Conservation (phyloP, 2,888 invertebrate species). For the Heteromyza rotundicornis region DNA sequence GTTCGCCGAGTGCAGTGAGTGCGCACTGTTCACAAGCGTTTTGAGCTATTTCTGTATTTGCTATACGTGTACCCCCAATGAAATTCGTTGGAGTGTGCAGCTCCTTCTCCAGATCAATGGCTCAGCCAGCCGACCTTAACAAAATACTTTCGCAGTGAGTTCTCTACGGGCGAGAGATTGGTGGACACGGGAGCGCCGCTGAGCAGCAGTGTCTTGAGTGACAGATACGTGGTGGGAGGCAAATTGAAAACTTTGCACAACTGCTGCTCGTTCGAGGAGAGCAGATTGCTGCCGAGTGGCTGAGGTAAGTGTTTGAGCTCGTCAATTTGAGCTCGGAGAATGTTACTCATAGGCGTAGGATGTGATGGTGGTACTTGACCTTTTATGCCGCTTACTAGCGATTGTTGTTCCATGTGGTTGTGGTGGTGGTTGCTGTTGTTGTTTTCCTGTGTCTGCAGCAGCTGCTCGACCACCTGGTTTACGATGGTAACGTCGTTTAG, state of each 20-base stretch:
- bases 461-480: slow-evolving; percentile 31
- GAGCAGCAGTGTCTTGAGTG: slow-evolving; percentile 84
- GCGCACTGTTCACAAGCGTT: too few species aligned
- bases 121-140: slow-evolving; percentile 62
- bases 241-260: slow-evolving; percentile 79
- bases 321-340: slow-evolving; percentile 63
- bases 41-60: too few species aligned
- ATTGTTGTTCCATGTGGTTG: background rate
- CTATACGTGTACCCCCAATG: too few species aligned
- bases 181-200: slow-evolving; percentile 56
- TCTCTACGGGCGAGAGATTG: slow-evolving; percentile 53
- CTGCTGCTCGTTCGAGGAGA: slow-evolving; percentile 74
- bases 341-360: slow-evolving; percentile 65
- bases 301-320: slow-evolving; percentile 52
- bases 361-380: slow-evolving; percentile 42
- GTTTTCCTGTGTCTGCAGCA: slow-evolving; percentile 33
- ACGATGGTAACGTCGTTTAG: slow-evolving; percentile 40
- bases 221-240: slow-evolving; percentile 86
- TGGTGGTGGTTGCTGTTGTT: slow-evolving; percentile 26
- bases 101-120: too few species aligned
- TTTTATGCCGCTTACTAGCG: slow-evolving; percentile 8
- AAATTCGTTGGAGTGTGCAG: too few species aligned
- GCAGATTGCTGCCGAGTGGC: slow-evolving; percentile 66
- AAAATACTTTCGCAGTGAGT: slow-evolving; percentile 64
- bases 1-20: too few species aligned